Evolutionary conservation across 2,797 vertebrate species (phyloP).

Genomic region (Linurgus olivaceus): DNA sequence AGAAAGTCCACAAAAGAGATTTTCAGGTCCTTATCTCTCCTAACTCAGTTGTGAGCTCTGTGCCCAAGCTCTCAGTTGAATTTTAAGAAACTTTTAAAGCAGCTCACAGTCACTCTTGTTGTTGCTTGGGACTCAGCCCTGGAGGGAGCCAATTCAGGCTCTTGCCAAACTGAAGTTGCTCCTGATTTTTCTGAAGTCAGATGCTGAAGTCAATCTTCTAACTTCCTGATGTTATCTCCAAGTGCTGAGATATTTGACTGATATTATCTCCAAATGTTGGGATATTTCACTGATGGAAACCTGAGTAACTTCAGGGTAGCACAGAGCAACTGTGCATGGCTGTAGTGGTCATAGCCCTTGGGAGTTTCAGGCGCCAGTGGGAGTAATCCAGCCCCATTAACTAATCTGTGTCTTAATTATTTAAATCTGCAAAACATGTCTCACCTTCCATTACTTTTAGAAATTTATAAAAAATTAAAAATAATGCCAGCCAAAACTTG

Average conservation of each 20-base stretch:
- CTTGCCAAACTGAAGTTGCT: not conserved
- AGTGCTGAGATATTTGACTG: not conserved
- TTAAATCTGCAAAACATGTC: not conserved
- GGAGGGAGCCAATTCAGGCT: not conserved
- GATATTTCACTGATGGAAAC: not conserved
- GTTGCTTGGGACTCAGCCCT: fast-evolving
- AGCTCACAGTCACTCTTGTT: not conserved
- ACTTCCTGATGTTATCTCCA: not conserved
- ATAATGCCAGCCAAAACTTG: not conserved
- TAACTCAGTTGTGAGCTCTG: not conserved
- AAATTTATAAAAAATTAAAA: not conserved
- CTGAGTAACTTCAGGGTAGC: not conserved
- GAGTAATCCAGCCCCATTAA: not conserved
- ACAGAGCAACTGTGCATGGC: not conserved
- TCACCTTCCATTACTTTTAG: not conserved
- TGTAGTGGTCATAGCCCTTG: not conserved
- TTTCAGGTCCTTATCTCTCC: not conserved
- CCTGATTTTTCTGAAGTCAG: not conserved
- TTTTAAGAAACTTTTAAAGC: not conserved
- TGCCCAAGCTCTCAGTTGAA: not conserved
- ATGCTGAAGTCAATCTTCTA: not conserved
- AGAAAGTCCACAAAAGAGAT: not conserved
- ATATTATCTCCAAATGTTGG: not conserved
- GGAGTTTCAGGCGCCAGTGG: not conserved
- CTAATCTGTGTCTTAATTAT: not conserved